Evolutionary conservation across 2,113 vertebrate species (phyloP).

Genomic region (Solenodon paradoxus): DNA sequence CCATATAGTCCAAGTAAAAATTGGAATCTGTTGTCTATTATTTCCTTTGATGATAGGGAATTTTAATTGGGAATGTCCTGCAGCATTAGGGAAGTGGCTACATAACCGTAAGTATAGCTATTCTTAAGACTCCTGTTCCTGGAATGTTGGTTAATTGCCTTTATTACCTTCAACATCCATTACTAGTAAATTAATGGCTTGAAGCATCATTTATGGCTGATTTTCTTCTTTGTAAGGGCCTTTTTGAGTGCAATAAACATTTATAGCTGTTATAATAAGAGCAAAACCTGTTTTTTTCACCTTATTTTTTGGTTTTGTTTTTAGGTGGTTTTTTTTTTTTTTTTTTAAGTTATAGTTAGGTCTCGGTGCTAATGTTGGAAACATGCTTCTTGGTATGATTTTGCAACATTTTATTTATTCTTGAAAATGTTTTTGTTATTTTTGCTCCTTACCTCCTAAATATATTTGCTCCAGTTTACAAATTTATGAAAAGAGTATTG

Average conservation of each 20-base stretch:
- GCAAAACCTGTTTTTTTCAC: background rate
- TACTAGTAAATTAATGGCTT: conserved; percentile 28
- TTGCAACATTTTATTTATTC: conserved; percentile 52
- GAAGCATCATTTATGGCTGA: background rate
- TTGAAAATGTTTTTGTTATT: conserved; percentile 66
- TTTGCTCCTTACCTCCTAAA: conserved; percentile 58
- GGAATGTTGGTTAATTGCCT: conserved; percentile 21
- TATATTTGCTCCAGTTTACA: conserved; percentile 75
- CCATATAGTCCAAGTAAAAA: background rate
- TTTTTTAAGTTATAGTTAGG: conserved; percentile 23
- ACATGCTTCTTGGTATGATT: conserved; percentile 30
- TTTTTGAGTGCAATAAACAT: background rate
- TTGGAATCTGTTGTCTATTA: background rate
- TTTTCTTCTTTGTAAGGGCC: background rate
- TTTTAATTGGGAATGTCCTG: conserved; percentile 22
- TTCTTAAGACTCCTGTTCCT: conserved; percentile 2
- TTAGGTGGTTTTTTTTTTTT: background rate
- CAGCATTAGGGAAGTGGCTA: background rate
- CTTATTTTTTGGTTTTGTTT: conserved; percentile 8
- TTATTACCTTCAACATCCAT: conserved; percentile 35
- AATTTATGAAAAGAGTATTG: conserved; percentile 75
- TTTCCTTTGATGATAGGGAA: background rate
- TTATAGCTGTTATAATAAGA: background rate
- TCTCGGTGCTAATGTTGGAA: conserved; percentile 27
- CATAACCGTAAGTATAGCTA: background rate